Evolutionary conservation across 1,140 invertebrate genomes (phyloP).

Genomic region (Calephelis nemesis): DNA sequence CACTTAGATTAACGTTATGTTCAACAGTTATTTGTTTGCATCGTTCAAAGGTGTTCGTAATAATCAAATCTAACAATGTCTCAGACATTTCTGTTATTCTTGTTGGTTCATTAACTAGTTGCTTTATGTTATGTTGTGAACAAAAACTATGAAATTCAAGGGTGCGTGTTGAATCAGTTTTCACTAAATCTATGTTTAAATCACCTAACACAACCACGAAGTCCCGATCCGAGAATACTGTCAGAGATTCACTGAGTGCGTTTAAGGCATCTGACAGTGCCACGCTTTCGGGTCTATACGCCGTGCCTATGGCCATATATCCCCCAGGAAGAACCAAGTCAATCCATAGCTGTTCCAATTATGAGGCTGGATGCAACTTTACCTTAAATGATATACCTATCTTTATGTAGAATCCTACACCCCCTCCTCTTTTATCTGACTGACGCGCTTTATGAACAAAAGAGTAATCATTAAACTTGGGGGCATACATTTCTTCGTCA

Average conservation of each 20-base stretch:
- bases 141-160: slow-evolving; percentile 29
- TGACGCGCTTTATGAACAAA: no score
- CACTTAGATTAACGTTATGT: slow-evolving; percentile 35
- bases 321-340: slow-evolving; percentile 23
- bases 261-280: neutral
- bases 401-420: neutral
- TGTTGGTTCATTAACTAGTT: slow-evolving; percentile 37
- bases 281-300: slow-evolving; percentile 35
- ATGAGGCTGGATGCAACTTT: neutral
- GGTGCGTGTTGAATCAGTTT: slow-evolving; percentile 5
- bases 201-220: neutral
- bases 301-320: slow-evolving; percentile 31
- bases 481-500: no score
- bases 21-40: slow-evolving; percentile 31
- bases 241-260: slow-evolving; percentile 28
- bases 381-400: neutral
- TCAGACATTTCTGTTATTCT: slow-evolving; percentile 28
- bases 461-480: no score
- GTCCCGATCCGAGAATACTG: neutral
- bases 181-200: slow-evolving; percentile 29
- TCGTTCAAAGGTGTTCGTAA: slow-evolving; percentile 22
- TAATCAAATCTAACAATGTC: slow-evolving; percentile 31
- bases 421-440: no score
- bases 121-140: slow-evolving; percentile 28
- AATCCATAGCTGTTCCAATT: slow-evolving; percentile 30